Evolutionary conservation across 2,888 invertebrate species (phyloP), one percentile per base, ranked within the genome.

Genomic region (Ophion obscuratus): DNA sequence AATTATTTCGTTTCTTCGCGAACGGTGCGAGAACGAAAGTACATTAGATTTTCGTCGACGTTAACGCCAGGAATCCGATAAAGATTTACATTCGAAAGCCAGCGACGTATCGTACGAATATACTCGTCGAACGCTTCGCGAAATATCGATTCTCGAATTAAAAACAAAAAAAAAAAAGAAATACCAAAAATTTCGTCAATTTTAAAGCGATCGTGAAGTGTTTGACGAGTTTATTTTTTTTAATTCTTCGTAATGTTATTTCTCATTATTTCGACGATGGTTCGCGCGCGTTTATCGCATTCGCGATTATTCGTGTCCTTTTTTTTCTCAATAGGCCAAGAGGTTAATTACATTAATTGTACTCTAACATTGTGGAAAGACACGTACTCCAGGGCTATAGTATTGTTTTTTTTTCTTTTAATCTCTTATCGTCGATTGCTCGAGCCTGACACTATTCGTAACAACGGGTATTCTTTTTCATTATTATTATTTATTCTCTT

Each of bases 291-390:
- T 85, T 77, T 40, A 17, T 77, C 67, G 77, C 67, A 44, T 78
- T 78, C 62, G 75, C 64, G 40, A 74, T 74, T 77, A 83, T 81
- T 85, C 83, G 76, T 76, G 85, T 80, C 62, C 79, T 73, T 62
- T 70, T 68, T 59, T 11, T 74, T 61, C 80, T 80, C 71, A 64
- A 70, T 86, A 86, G 86, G 86, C 83, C 83, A 81, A 83, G 68
- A 84, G 74, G 73, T 83, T 80, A 68, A 81, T 86, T 66, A 84
- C 40, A 80, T 84, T 75, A 86, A 86, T 86, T 81, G 86, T 86
- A 86, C 86, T 86, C 86, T 86, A 86, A 74, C 78, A 64, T 84
- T 81, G 64, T 85, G 83, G 81, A 86, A 86, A 86, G 83, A 86
- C 86, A 86, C 86, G 86, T 75, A 83, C 71, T 71, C 70, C 81